Evolutionary conservation across 1,140 invertebrate genomes (phyloP), one percentile per base, ranked within the genome.

Genomic region (Paramacrobiotus metropolitanus): DNA sequence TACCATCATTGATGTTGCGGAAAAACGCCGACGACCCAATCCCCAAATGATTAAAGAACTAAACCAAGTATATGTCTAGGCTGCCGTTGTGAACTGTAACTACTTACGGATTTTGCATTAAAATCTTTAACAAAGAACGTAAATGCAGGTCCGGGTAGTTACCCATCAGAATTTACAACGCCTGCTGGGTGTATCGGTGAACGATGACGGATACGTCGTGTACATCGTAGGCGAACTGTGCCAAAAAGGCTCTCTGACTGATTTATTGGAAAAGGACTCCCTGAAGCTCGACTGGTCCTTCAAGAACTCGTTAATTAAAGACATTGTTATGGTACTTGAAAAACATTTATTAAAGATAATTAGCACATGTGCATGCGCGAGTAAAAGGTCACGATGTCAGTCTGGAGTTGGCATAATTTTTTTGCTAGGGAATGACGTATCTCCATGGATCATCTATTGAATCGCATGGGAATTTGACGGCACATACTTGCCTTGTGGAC

Each of bases 401-500:
- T n/a, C n/a, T n/a, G n/a, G n/a, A n/a, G n/a, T n/a, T n/a, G n/a
- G n/a, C n/a, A n/a, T n/a, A n/a, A n/a, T n/a, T n/a, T n/a, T n/a
- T n/a, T n/a, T n/a, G n/a, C n/a, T n/a, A 91, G 78, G 94, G 91
- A 9, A 92, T 97, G 87, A 75, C 81, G 59, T 97, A 92, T 70
- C 77, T 98, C 1, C 93, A 98, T 69, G 79, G 79, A 40, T 88
- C 83, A 44, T 85, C 90, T 65, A 82, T 98, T 2, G 83, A 82
- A 65, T 87, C 83, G 21, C 94, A 98, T 70, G 94, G 93, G 0
- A 86, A 86, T 68, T 75, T 99, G 9, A 97, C 93, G 69, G 96
- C 92, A 0, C 87, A 87, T 29, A 98, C 98, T 71, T 98, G 94
- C 72, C 86, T 99, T 0, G 91, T 99, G 0, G 93, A 98, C 70